phyloP scores from a whole-genome alignment of 1,140 invertebrate genomes.

The Nebria ingens region DNA sequence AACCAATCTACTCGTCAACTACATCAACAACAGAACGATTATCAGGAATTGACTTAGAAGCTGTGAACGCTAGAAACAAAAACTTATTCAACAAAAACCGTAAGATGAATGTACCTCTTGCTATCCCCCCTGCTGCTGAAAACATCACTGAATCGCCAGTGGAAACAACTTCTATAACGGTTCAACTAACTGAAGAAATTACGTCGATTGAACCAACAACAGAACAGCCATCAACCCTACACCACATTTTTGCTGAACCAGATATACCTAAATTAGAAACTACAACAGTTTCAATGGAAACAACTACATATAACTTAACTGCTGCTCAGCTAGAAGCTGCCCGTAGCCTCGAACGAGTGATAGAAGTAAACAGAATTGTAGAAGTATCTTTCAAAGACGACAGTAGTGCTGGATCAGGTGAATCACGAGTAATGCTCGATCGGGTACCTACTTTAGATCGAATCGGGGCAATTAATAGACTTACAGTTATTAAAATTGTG shows the following conservation, averaged over 20 bases:
- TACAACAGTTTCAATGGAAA: neutral
- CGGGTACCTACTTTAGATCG: conserved; percentile 46
- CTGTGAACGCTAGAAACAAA: neutral
- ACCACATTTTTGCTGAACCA: conserved; percentile 39
- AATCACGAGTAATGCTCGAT: conserved; percentile 41
- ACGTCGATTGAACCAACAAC: conserved; percentile 22
- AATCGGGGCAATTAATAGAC: conserved; percentile 53
- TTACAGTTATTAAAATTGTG: conserved; percentile 51
- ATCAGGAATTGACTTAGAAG: neutral
- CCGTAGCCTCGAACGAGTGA: conserved; percentile 43
- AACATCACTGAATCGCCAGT: neutral
- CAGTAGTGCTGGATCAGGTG: conserved; percentile 39
- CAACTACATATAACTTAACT: neutral
- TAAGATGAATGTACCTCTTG: neutral
- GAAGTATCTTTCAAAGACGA: conserved; percentile 48
- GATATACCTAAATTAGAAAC: conserved; percentile 18
- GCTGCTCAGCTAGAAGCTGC: neutral
- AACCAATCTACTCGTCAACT: too few species aligned
- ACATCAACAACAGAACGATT: neutral
- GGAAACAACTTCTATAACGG: conserved; percentile 12
- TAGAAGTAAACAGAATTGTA: conserved; percentile 52
- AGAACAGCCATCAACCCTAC: conserved; percentile 37
- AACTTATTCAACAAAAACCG: neutral
- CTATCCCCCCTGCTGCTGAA: neutral
- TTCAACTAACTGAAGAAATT: conserved; percentile 12